Evolutionary conservation across 2,888 invertebrate genomes (phyloP), one percentile per base, ranked within the genome.

Genomic region (Caenorhabditis virilis): DNA sequence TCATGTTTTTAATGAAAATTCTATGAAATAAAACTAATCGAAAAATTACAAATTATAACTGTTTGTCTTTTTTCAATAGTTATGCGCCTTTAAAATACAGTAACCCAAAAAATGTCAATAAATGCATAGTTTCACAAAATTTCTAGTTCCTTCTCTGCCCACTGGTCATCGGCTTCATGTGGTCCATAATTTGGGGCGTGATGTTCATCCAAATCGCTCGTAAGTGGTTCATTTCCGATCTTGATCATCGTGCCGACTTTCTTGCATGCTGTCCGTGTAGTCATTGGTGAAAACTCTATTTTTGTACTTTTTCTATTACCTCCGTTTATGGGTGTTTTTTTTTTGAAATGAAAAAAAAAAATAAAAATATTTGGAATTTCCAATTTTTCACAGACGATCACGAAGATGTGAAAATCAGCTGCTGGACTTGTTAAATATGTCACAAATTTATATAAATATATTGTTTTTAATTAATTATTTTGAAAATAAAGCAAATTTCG

Each of bases 141-240:
- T 53, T 47, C 22, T 7, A 87, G 80, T 80, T 85, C 72, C 61
- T 86, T 50, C 84, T 85, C 4, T 83, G 85, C 46, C 83, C 86
- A 30, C 69, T 87, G 43, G 83, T 87, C 11, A 84, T 87, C 27
- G 87, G 87, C 39, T 86, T 86, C 84, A 84, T 87, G 33, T 87
- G 87, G 87, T 85, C 85, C 58, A 84, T 86, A 46, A 76, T 85
- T 41, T 85, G 86, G 85, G 86, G 85, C 9, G 84, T 86, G 77
- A 83, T 84, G 62, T 85, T 85, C 76, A 83, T 86, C 35, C 84
- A 85, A 57, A 74, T 85, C 54, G 80, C 85, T 47, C 77, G 85
- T 84, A 78, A 83, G 82, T 78, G 77, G 77, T 77, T 69, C 53
- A 72, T 77, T 22, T 71, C 77, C 7, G 72, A 70, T 22, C 45